Conservation (phyloP, 2,113 vertebrate genomes). For the Ifrita kowaldi region DNA sequence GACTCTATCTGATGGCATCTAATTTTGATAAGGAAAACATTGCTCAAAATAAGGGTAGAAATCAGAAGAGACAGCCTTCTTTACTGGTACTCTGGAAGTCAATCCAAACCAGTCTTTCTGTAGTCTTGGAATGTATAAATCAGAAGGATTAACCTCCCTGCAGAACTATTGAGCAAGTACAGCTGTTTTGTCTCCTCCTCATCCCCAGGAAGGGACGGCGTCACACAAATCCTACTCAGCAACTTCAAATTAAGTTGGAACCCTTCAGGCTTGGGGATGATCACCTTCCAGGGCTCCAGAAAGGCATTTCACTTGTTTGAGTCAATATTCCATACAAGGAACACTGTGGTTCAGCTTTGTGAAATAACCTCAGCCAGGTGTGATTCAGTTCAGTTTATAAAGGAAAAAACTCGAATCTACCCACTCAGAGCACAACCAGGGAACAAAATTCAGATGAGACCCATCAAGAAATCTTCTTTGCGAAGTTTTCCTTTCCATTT, state of each 20-base stretch:
- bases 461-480: not conserved
- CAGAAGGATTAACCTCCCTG: not conserved
- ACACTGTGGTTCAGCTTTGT: not conserved
- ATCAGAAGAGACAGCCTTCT: not conserved
- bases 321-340: not conserved
- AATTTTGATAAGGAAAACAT: not conserved
- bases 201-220: not conserved
- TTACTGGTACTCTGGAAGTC: not conserved
- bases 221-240: not conserved
- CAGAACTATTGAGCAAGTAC: not conserved
- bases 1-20: not conserved
- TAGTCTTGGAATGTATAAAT: not conserved
- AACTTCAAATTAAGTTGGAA: not conserved
- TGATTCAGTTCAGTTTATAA: not conserved
- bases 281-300: not conserved
- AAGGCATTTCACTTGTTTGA: not conserved
- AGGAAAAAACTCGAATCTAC: not conserved
- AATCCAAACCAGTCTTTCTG: not conserved
- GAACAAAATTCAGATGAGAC: not conserved
- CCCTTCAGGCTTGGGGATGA: too few species aligned
- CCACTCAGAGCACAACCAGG: not conserved
- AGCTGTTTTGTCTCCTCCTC: not conserved
- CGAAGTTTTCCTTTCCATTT: not conserved
- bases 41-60: not conserved
- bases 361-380: not conserved